A percentile compares a stretch with the other conserved stretches of the same genome.
Conservation (phyloP, 1,140 invertebrate species). For the Drosophila aff. region DNA sequence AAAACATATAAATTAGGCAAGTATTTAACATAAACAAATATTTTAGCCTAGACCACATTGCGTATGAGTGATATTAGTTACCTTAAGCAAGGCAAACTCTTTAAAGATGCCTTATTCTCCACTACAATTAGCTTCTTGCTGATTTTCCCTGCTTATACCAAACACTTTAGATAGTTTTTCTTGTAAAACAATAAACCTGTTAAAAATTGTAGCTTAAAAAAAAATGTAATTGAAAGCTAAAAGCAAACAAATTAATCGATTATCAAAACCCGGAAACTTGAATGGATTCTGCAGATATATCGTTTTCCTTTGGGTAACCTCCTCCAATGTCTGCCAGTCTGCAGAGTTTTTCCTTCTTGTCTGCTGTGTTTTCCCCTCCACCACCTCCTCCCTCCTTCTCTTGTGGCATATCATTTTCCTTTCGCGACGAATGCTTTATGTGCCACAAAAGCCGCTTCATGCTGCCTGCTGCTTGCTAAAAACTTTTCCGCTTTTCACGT, state of each 20-base stretch:
- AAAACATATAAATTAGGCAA: not conserved
- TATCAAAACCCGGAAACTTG: slow-evolving; percentile 21
- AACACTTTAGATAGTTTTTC: not conserved
- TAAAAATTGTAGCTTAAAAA: not conserved
- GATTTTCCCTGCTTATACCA: not conserved
- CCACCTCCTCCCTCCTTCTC: not conserved
- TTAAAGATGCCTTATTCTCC: not conserved
- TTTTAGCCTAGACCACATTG: not conserved
- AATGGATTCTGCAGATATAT: slow-evolving; percentile 25
- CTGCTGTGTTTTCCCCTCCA: not conserved
- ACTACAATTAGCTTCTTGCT: not conserved
- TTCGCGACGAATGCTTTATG: slow-evolving; percentile 60
- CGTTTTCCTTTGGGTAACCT: slow-evolving; percentile 23
- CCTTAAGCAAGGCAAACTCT: not conserved
- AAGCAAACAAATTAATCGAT: slow-evolving; percentile 4
- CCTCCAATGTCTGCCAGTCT: slow-evolving; percentile 7
- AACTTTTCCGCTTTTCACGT: slow-evolving; percentile 85
- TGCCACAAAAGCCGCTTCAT: slow-evolving; percentile 55
- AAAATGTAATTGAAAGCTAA: not conserved
- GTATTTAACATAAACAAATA: not conserved
- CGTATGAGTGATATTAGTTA: slow-evolving; percentile 24
- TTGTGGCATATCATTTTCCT: slow-evolving; percentile 50
- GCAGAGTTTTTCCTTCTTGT: slow-evolving; percentile 10
- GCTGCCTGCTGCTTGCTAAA: slow-evolving; percentile 42
- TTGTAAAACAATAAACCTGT: not conserved